Percentiles rank a stretch among this genome's conserved stretches.
phyloP scores from a whole-genome alignment of 2,113 vertebrate genomes.

The Embiotoca jacksoni region DNA sequence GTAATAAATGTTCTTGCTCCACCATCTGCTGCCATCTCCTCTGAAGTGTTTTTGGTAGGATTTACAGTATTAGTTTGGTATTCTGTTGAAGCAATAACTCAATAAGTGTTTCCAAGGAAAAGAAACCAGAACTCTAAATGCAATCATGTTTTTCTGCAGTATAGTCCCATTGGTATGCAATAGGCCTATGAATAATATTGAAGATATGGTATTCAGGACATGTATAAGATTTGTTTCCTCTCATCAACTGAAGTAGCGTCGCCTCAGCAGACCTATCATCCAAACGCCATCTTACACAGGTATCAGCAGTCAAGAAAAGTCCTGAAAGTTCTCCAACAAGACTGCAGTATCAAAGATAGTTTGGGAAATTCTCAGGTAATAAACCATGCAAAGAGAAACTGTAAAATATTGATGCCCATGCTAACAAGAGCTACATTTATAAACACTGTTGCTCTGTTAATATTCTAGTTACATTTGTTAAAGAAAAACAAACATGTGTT shows the following conservation, averaged over 20 bases:
- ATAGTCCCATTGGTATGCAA: neutral
- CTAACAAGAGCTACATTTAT: neutral
- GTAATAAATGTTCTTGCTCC: neutral
- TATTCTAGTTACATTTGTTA: neutral
- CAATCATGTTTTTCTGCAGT: conserved; percentile 8
- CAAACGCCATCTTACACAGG: too few species aligned
- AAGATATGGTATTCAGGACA: neutral
- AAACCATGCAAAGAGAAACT: neutral
- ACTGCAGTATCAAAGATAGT: neutral
- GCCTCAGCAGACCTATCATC: too few species aligned
- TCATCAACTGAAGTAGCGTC: too few species aligned
- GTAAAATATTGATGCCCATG: neutral
- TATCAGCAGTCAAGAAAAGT: too few species aligned
- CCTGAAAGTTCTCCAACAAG: neutral
- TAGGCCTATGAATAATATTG: too few species aligned
- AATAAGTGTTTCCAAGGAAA: conserved; percentile 13
- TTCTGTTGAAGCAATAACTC: conserved; percentile 11
- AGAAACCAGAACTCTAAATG: neutral
- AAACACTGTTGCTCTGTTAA: neutral
- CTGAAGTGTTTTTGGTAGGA: conserved; percentile 11
- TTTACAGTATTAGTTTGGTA: neutral
- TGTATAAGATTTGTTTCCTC: neutral
- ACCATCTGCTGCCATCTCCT: conserved; percentile 5
- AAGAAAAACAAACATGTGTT: neutral
- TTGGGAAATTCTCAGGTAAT: neutral